Conservation (phyloP, 2,113 vertebrate species). For the Alaudala cheleensis region DNA sequence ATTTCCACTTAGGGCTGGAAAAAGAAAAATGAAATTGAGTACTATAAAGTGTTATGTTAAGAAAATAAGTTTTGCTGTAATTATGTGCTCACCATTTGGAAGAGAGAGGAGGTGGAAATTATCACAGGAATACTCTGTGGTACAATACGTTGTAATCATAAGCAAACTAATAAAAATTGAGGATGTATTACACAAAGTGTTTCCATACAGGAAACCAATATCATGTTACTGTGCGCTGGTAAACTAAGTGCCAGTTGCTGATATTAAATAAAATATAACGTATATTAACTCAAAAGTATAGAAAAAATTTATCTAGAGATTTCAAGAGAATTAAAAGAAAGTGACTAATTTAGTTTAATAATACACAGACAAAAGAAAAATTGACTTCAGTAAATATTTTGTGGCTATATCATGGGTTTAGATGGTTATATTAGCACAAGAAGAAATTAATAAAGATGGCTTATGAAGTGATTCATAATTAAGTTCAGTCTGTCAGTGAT, state of each 20-base stretch:
- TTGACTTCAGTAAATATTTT: conserved; percentile 10
- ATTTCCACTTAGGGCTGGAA: not conserved
- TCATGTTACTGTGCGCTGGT: not conserved
- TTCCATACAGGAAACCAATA: not conserved
- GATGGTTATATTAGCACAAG: not conserved
- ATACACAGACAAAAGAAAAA: not conserved
- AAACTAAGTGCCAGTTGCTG: not conserved
- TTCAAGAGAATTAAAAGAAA: not conserved
- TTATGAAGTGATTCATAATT: not conserved
- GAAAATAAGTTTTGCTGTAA: not conserved
- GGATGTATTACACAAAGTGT: not conserved
- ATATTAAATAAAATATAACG: not conserved
- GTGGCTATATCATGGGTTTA: not conserved
- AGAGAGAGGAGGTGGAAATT: not conserved
- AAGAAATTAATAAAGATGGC: not conserved
- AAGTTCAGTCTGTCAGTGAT: not conserved
- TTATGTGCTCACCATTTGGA: not conserved
- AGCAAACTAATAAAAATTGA: not conserved
- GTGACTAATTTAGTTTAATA: not conserved
- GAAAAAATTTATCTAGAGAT: not conserved
- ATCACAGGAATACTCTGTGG: not conserved
- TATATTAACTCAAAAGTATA: not conserved
- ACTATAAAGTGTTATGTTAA: not conserved
- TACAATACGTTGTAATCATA: not conserved
- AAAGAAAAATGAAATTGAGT: not conserved